Base-by-base conservation (phyloP, 2,797 vertebrate species). In the Poecile montanus region DNA sequence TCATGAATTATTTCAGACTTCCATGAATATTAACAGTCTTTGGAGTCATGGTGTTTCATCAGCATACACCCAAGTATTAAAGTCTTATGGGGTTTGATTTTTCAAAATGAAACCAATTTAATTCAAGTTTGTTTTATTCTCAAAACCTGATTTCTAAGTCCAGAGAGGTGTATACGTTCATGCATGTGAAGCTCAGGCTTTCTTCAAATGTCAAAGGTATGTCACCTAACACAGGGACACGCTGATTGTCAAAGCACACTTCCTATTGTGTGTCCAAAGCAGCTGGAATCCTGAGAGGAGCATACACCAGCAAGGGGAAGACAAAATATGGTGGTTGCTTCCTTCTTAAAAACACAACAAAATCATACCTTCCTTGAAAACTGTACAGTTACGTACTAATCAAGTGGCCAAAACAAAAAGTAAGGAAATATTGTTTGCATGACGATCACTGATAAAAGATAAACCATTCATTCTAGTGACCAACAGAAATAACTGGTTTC, bases 21-120 rank as follows among this genome's bases (percentile, higher is more conserved):
- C 63, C 97, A 96, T 98, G 97, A 98, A 98, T 98, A 98, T 98
- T 98, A 98, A 98, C 97, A 95, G 94, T 88, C 83, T 96, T 96
- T 94, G 87, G 93, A 97, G 97, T 96, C 94, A 96, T 83, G 95
- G 96, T 95, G 90, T 98, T 98, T 97, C 97, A 98, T 98, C 97
- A 96, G 90, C 91, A 92, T 92, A 97, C 85, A 97, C 93, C 92
- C 97, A 97, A 97, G 96, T 98, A 96, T 96, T 97, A 97, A 97
- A 97, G 92, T 95, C 95, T 95, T 94, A 96, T 16, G 87, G 96
- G 88, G 94, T 97, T 96, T 96, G 94, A 94, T 93, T 97, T 97
- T 91, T 76, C 85, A 96, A 97, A 97, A 97, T 90, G 93, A 96
- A 97, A 96, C 95, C 91, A 86, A 93, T 92, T 67, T 80, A 56